Conservation (phyloP, 2,888 invertebrate genomes). For the Hypomecis atomaria region DNA sequence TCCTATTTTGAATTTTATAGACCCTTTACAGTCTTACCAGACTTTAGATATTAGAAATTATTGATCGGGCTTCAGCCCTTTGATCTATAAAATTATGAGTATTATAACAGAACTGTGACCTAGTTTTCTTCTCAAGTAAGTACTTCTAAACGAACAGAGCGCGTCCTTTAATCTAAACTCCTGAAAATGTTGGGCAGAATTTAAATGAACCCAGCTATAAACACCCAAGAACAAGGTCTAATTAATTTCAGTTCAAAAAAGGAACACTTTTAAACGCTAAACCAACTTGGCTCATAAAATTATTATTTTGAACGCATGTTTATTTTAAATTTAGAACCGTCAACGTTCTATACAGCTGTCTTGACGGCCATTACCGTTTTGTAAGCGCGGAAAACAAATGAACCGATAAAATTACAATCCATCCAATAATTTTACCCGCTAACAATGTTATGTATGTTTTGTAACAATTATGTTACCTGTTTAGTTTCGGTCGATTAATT, state of each 20-base stretch:
- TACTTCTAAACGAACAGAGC: not conserved
- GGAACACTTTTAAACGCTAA: conserved; percentile 40
- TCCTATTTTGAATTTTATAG: too few species aligned
- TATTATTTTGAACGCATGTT: conserved; percentile 62
- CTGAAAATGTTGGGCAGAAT: conserved; percentile 24
- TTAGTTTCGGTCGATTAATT: conserved; percentile 74
- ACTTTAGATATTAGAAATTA: too few species aligned
- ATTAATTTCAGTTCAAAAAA: conserved; percentile 39
- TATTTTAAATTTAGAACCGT: conserved; percentile 80
- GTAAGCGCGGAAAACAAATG: conserved; percentile 56
- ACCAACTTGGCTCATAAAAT: conserved; percentile 60
- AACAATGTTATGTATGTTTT: conserved; percentile 59
- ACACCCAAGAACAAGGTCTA: conserved; percentile 30
- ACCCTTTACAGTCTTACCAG: too few species aligned
- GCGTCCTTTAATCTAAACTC: conserved; percentile 2
- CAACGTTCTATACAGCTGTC: conserved; percentile 75
- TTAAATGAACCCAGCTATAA: conserved; percentile 24
- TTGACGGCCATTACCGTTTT: conserved; percentile 65
- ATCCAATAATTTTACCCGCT: conserved; percentile 57
- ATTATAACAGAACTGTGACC: not conserved
- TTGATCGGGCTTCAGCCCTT: too few species aligned
- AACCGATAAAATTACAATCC: conserved; percentile 31
- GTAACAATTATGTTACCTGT: conserved; percentile 63
- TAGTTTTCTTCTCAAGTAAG: not conserved
- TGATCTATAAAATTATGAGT: too few species aligned